A percentile compares a stretch with the other conserved stretches of the same genome.
Conservation (phyloP, 2,113 vertebrate species). For the Columbina picui region DNA sequence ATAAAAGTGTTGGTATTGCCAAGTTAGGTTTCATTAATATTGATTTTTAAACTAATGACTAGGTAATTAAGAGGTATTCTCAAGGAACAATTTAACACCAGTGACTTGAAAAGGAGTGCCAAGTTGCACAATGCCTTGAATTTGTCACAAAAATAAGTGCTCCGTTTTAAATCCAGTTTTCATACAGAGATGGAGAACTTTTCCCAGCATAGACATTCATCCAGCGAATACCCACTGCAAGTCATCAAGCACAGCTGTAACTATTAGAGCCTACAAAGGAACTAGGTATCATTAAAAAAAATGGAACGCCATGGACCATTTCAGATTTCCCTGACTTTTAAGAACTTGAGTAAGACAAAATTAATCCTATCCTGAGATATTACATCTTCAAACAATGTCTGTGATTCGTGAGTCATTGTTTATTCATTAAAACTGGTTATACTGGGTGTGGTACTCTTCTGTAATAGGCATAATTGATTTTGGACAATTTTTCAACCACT, state of each 20-base stretch:
- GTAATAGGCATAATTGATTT: constrained; percentile 52
- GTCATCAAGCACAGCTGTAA: not conserved
- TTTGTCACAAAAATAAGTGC: not conserved
- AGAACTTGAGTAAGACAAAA: not conserved
- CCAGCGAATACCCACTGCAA: not conserved
- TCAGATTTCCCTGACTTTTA: not conserved
- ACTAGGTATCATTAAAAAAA: not conserved
- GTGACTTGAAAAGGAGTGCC: constrained; percentile 1
- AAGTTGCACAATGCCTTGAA: constrained; percentile 8
- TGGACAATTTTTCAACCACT: constrained; percentile 46
- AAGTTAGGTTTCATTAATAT: not conserved
- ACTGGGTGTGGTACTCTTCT: constrained; percentile 60
- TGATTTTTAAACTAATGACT: constrained; percentile 33
- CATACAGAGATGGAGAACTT: not conserved
- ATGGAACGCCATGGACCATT: rapidly evolving
- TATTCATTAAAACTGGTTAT: constrained; percentile 52
- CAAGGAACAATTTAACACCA: not conserved
- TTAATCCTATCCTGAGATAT: not conserved
- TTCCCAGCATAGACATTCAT: not conserved
- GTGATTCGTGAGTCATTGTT: constrained; percentile 21
- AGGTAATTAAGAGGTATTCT: constrained; percentile 33
- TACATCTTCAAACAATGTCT: constrained; percentile 8
- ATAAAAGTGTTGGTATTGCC: not conserved
- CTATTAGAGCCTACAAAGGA: not conserved
- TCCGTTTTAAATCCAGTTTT: not conserved